A percentile compares a stretch with the other conserved stretches of the same genome.
These are phyloP conservation scores for Colostygia pectinataria DNA, from an alignment of 2,888 invertebrate genomes.

Conservation along the genomic window DNA sequence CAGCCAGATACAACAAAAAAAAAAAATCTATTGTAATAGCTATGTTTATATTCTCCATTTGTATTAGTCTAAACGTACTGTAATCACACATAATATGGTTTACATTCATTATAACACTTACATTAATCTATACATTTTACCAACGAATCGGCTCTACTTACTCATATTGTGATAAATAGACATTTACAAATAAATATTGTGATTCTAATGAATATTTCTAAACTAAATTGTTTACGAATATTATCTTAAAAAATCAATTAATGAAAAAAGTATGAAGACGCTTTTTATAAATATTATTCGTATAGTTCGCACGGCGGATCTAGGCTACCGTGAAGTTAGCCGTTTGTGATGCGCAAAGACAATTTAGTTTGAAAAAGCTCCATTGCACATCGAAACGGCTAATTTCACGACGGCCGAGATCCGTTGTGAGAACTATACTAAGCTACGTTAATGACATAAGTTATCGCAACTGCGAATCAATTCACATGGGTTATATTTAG, in stretches of 20 bases:
- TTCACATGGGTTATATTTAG: constrained; percentile 30
- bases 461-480: constrained; percentile 32
- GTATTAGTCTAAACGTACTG: constrained; percentile 31
- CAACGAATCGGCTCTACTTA: constrained; percentile 51
- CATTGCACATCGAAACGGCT: no score
- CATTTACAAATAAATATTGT: constrained; percentile 69
- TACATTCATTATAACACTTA: constrained; percentile 68
- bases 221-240: constrained; percentile 29
- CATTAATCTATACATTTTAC: constrained; percentile 41
- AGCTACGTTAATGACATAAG: constrained; percentile 33
- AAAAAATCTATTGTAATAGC: constrained; percentile 34
- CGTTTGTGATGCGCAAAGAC: no score
- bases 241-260: constrained; percentile 15
- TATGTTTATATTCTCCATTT: constrained; percentile 28
- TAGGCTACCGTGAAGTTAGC: no score
- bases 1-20: constrained; percentile 42
- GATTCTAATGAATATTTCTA: constrained; percentile 51
- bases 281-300: no score
- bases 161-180: constrained; percentile 22
- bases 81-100: constrained; percentile 57
- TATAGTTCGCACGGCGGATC: no score
- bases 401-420: no score
- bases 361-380: no score
- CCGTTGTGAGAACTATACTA: no score
- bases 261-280: constrained; percentile 5